phyloP scores from a whole-genome alignment of 2,888 invertebrate genomes.

The Uloborus plumipes region DNA sequence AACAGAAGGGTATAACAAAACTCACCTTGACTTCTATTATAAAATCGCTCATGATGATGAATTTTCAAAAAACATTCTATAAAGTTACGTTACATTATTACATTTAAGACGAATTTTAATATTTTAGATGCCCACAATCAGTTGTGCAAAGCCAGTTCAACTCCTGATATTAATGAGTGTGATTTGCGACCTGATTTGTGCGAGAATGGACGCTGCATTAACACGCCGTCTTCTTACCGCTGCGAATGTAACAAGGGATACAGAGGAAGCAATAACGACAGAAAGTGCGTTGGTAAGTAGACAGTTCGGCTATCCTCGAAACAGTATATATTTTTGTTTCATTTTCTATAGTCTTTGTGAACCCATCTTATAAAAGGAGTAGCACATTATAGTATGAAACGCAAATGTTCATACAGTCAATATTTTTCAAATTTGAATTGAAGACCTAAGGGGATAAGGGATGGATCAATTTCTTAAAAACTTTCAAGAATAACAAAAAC shows the following conservation, averaged over 20 bases:
- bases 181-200: slow-evolving; percentile 82
- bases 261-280: slow-evolving; percentile 67
- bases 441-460: too few relatives aligned
- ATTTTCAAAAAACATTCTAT: too few relatives aligned
- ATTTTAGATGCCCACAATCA: slow-evolving; percentile 76
- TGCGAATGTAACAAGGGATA: slow-evolving; percentile 85
- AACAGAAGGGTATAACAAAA: too few relatives aligned
- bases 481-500: too few relatives aligned
- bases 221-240: slow-evolving; percentile 82
- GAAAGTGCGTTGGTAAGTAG: slow-evolving; percentile 68
- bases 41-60: too few relatives aligned
- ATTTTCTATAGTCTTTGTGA: neutral
- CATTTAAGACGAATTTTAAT: neutral
- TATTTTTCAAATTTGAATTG: too few relatives aligned
- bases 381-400: too few relatives aligned
- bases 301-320: too few relatives aligned
- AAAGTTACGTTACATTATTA: too few relatives aligned
- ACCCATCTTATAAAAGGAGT: neutral
- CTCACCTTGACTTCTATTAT: too few relatives aligned
- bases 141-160: slow-evolving; percentile 73
- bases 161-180: slow-evolving; percentile 80
- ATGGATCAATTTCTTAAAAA: too few relatives aligned
- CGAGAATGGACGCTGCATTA: slow-evolving; percentile 79
- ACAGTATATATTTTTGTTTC: neutral
- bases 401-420: too few relatives aligned